Percentiles rank a stretch among this genome's conserved stretches.
These are phyloP conservation scores for Entomobrya multifasciata DNA, from an alignment of 2,888 invertebrate genomes.

Conservation along the genomic window DNA sequence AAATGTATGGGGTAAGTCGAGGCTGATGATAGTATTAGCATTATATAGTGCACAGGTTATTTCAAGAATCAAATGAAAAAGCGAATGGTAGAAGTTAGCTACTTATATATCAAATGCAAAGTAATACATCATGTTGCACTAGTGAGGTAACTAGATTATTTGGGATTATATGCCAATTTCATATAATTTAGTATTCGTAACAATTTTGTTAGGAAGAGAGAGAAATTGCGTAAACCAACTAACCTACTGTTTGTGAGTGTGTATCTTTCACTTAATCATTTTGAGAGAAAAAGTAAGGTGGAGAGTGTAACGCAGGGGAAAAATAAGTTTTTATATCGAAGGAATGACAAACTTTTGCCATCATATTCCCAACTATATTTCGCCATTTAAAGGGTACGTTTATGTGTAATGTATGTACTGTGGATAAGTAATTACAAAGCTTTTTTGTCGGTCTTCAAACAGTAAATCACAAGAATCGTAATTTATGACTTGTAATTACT, in stretches of 20 bases:
- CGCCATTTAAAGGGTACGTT: no score
- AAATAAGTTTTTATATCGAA: not conserved
- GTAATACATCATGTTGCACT: not conserved
- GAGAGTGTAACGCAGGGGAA: not conserved
- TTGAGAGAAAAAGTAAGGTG: not conserved
- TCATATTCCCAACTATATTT: not conserved
- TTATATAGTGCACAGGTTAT: no score
- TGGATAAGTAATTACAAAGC: no score
- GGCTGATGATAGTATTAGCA: no score
- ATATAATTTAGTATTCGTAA: conserved; percentile 50
- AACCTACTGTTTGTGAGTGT: not conserved
- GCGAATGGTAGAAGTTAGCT: no score
- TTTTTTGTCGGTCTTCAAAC: no score
- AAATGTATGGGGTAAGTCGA: not conserved
- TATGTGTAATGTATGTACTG: no score
- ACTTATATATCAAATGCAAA: no score
- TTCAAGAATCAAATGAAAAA: no score
- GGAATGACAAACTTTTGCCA: conserved; percentile 18
- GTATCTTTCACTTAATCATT: not conserved
- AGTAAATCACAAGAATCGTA: conserved; percentile 57
- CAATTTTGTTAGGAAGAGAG: conserved; percentile 8
- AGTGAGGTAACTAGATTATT: no score
- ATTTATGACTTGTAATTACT: conserved; percentile 58
- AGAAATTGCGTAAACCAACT: not conserved
- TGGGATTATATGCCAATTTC: conserved; percentile 57